Conservation (phyloP, 92 coral and sea anemone species). For the Phenganax marumi region DNA sequence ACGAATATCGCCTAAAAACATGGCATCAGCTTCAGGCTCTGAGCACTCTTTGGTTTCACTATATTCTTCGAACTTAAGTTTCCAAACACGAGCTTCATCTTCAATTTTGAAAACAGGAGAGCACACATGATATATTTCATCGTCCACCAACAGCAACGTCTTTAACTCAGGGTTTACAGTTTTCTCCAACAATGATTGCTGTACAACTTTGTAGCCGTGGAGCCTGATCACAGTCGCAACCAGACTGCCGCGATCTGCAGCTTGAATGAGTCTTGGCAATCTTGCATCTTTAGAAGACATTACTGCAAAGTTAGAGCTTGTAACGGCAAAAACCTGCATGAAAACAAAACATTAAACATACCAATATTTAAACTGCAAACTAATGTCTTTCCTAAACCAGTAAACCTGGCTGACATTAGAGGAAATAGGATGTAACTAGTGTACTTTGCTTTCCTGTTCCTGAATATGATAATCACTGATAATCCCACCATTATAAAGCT, state of each 20-base stretch:
- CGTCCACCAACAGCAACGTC: slow-evolving; percentile 15
- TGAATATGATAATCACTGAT: too few relatives aligned
- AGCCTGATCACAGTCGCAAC: slow-evolving; percentile 25
- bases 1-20: slow-evolving; percentile 35
- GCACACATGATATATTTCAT: slow-evolving; percentile 32
- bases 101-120: slow-evolving; percentile 41
- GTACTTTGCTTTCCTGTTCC: too few relatives aligned
- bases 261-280: slow-evolving; percentile 25
- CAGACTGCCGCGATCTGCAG: slow-evolving; percentile 28
- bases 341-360: not conserved
- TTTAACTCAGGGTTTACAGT: not conserved
- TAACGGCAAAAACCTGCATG: not conserved
- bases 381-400: too few relatives aligned
- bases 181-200: slow-evolving; percentile 17
- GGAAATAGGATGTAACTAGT: too few relatives aligned
- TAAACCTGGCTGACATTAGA: too few relatives aligned
- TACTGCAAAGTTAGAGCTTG: not conserved
- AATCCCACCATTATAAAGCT: too few relatives aligned
- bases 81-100: slow-evolving; percentile 39
- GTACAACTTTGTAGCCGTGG: slow-evolving; percentile 30
- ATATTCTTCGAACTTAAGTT: slow-evolving; percentile 38
- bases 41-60: slow-evolving; percentile 20
- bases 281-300: slow-evolving; percentile 1
- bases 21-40: slow-evolving; percentile 19
- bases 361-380: not conserved